Base-by-base conservation (phyloP, 2,888 invertebrate species). In the Drosophila neotestacea region DNA sequence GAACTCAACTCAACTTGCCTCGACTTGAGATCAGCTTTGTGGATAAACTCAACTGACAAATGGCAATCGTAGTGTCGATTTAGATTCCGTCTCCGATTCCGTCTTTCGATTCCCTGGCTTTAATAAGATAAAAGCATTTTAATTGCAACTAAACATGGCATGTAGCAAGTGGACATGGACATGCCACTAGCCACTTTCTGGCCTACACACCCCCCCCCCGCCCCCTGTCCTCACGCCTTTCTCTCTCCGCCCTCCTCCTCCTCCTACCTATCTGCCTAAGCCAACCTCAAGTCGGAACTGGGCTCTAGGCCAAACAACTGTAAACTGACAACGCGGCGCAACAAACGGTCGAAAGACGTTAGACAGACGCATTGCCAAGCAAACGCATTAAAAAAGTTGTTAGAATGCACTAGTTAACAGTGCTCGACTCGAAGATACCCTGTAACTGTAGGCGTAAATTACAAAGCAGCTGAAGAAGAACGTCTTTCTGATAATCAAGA, bases 71-170 rank as follows among this genome's bases (percentile, higher is more conserved):
- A 67, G 32, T 34, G 55, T 44, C 42, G 44, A 51, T 51, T 51
- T 51, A 51, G 51, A 51, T 51, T 51, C 51, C 51, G 36, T 27
- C 51, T 42, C 42, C 42, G 32, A 55, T 42, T 55, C 32, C 32
- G 41, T 71, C 44, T 60, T 61, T 61, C 74, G 59, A 68, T 76
- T 79, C 75, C 70, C 51, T 78, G 70, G 76, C 85, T 71, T 77
- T 88, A 85, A 89, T 85, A 85, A 85, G 85, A 88, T 85, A 88
- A 85, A 85, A 85, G 73, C 86, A 85, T 85, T 85, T 89, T 85
- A 85, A 85, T 85, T 85, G 85, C 89, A 83, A 85, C 85, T 89
- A 85, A 85, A 85, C 85, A 85, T 89, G 85, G 85, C 86, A 88
- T 36, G 46, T 38, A 56, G 63, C 79, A 73, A 79, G 52, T 79